phyloP scores from a whole-genome alignment of 2,797 vertebrate genomes.

The Pseudocheirus occidentalis region DNA sequence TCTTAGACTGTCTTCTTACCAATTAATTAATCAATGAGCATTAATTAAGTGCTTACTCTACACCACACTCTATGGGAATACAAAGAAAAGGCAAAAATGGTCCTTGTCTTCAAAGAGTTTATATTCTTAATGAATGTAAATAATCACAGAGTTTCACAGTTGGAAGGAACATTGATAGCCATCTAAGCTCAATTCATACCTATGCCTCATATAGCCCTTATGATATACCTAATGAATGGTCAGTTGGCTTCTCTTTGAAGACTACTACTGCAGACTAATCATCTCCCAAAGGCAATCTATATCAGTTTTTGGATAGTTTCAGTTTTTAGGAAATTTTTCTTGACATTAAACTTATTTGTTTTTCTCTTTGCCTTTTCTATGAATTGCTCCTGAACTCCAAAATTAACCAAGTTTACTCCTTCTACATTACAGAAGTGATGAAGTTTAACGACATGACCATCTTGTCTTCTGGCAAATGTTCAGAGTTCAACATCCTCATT shows the following conservation, averaged over 20 bases:
- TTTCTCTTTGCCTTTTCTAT: neutral
- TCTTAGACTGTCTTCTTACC: neutral
- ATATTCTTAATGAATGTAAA: neutral
- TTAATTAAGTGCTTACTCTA: neutral
- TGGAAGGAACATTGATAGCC: neutral
- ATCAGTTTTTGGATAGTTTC: neutral
- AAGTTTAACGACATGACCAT: neutral
- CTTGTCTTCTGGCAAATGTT: neutral
- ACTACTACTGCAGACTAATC: neutral
- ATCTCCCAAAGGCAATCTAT: neutral
- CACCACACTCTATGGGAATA: neutral
- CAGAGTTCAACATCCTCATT: neutral
- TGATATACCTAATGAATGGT: neutral
- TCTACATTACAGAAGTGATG: neutral
- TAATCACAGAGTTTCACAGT: neutral
- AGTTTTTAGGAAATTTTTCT: neutral
- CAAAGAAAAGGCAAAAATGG: neutral
- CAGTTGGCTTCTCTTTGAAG: neutral
- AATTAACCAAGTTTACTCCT: neutral
- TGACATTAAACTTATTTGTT: neutral
- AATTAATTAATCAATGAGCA: neutral
- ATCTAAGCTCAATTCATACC: neutral
- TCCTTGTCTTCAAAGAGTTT: neutral
- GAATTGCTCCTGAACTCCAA: neutral
- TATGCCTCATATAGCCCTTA: neutral